Conservation (phyloP, 2,797 vertebrate genomes). For the Pseudomugil gertrudae region DNA sequence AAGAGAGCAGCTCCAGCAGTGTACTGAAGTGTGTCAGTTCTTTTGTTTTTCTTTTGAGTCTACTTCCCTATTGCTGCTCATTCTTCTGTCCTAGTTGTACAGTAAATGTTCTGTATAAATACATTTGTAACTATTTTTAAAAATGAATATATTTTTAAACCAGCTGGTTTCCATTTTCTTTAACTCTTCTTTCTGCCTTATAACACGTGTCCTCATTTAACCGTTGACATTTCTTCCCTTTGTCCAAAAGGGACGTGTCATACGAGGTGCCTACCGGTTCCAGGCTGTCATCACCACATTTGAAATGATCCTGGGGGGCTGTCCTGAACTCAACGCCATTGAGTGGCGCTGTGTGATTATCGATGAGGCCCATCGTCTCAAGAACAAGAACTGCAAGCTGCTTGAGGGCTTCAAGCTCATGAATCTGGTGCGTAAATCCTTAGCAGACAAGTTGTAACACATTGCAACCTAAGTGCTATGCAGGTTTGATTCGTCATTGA, state of each 20-base stretch:
- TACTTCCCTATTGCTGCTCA: not conserved
- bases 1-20: not conserved
- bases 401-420: conserved; percentile 98
- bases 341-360: conserved; percentile 99
- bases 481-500: not conserved
- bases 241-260: conserved; percentile 85
- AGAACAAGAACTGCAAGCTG: conserved; percentile 99
- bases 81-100: no score
- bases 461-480: not conserved
- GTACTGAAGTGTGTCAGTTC: conserved; percentile 1
- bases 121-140: no score
- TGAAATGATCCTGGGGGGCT: conserved; percentile 99
- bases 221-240: not conserved
- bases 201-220: not conserved
- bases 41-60: not conserved
- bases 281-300: conserved; percentile 98
- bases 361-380: conserved; percentile 97
- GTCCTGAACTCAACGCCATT: conserved; percentile 95
- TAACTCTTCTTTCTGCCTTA: not conserved
- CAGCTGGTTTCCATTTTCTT: not conserved
- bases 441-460: not conserved
- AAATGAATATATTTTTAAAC: not conserved
- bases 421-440: conserved; percentile 86
- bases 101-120: not conserved
- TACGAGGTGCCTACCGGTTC: conserved; percentile 93